These are phyloP conservation scores for Danaus plexippus DNA, from an alignment of 1,140 invertebrate species.

Conservation along the genomic window DNA sequence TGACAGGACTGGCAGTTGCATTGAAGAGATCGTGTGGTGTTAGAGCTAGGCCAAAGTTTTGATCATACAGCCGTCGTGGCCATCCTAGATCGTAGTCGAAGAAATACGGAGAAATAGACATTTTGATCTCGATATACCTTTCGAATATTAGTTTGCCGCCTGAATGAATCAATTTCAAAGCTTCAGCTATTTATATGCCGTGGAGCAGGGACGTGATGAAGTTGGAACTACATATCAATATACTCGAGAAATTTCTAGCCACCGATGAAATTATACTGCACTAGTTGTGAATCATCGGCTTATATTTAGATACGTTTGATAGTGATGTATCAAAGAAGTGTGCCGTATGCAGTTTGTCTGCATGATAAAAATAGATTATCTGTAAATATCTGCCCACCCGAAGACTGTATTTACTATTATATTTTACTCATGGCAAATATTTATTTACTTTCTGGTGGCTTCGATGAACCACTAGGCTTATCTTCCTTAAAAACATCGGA, in stretches of 20 bases:
- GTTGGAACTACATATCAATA: slow-evolving; percentile 24
- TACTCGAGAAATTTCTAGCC: slow-evolving; percentile 39
- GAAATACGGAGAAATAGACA: slow-evolving; percentile 50
- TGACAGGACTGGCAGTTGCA: slow-evolving; percentile 38
- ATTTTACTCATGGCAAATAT: background rate
- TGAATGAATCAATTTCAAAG: slow-evolving; percentile 24
- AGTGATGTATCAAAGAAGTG: background rate
- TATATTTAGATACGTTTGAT: slow-evolving; percentile 5
- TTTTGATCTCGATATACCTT: slow-evolving; percentile 15
- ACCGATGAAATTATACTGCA: slow-evolving; percentile 14
- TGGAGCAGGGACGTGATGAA: slow-evolving; percentile 17
- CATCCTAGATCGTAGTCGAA: slow-evolving; percentile 48
- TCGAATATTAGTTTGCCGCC: background rate
- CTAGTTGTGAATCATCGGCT: slow-evolving; percentile 7
- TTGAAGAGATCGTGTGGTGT: slow-evolving; percentile 45
- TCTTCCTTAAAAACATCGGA: slow-evolving; percentile 2
- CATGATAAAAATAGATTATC: slow-evolving; percentile 1
- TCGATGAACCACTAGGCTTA: background rate
- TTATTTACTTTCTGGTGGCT: slow-evolving; percentile 4
- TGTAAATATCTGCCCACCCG: slow-evolving; percentile 1
- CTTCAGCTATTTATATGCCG: slow-evolving; percentile 39
- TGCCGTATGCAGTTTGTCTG: slow-evolving; percentile 1
- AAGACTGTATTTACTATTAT: background rate
- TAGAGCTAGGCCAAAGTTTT: slow-evolving; percentile 52
- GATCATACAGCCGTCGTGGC: slow-evolving; percentile 46